Percentiles rank a stretch among this genome's conserved stretches.
phyloP scores from a whole-genome alignment of 2,888 invertebrate species.

The Yponomeuta sedellus region DNA sequence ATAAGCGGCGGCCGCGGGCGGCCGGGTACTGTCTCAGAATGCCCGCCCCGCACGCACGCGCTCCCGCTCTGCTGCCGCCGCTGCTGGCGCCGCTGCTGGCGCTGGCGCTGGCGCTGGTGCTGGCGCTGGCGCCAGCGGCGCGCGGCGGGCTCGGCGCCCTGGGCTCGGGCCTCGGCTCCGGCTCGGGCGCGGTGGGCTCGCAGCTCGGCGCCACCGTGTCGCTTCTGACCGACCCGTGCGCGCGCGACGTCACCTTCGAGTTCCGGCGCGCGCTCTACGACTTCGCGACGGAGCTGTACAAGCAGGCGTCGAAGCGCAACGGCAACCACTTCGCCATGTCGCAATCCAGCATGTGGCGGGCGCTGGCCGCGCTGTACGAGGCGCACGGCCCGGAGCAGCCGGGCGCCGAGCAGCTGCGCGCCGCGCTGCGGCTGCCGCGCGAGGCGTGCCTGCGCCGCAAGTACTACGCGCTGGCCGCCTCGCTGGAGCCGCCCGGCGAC shows the following conservation, averaged over 20 bases:
- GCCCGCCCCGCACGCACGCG: background rate
- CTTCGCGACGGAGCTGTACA: conserved; percentile 22
- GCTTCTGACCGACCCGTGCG: conserved; percentile 7
- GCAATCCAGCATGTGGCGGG: conserved; percentile 31
- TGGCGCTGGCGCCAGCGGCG: background rate
- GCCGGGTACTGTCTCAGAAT: no score
- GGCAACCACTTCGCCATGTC: conserved; percentile 31
- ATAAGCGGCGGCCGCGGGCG: no score
- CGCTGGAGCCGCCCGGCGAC: conserved; percentile 24
- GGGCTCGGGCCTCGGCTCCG: no score
- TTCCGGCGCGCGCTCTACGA: conserved; percentile 19
- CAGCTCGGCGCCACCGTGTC: background rate
- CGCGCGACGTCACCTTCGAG: conserved; percentile 17
- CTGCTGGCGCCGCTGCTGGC: no score
- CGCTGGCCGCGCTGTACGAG: conserved; percentile 27
- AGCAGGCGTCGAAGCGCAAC: conserved; percentile 19
- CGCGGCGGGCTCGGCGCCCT: background rate
- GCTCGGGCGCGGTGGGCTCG: background rate
- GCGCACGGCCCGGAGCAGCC: conserved; percentile 7
- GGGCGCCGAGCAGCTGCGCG: background rate
- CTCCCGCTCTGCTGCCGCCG: background rate
- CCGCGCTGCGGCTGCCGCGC: conserved; percentile 20
- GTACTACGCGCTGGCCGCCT: conserved; percentile 30
- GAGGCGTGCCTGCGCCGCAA: conserved; percentile 27
- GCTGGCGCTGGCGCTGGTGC: no score